Evolutionary conservation across 2,888 invertebrate species (phyloP).

Genomic region (Drosophila conformis): DNA sequence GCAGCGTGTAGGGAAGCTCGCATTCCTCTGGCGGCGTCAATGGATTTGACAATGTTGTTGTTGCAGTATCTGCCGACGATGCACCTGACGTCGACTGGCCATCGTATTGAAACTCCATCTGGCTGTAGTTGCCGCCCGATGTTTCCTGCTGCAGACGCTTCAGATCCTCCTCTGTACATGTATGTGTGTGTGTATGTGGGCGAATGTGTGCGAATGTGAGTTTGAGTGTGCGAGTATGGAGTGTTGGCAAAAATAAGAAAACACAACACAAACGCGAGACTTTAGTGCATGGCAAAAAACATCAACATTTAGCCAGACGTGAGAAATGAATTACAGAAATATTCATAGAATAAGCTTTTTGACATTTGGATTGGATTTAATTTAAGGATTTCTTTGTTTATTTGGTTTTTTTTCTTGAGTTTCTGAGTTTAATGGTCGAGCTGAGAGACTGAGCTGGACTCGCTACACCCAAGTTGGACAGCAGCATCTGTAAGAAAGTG

Average conservation of each 20-base stretch:
- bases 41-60: conserved; percentile 44
- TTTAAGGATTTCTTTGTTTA: conserved; percentile 14
- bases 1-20: conserved; percentile 91
- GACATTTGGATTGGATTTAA: conserved; percentile 20
- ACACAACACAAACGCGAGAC: conserved; percentile 58
- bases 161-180: conserved; percentile 92
- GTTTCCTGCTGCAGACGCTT: conserved; percentile 93
- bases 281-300: conserved; percentile 45
- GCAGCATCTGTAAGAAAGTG: conserved; percentile 53
- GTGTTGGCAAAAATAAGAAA: conserved; percentile 77
- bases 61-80: conserved; percentile 11
- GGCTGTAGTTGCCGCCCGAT: conserved; percentile 87
- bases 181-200: conserved; percentile 8
- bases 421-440: conserved; percentile 9
- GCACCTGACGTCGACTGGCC: conserved; percentile 27
- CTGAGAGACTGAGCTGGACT: not conserved
- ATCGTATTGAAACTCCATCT: conserved; percentile 91
- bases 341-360: conserved; percentile 30
- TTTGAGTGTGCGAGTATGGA: conserved; percentile 21
- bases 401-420: conserved; percentile 3
- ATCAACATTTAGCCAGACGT: conserved; percentile 4
- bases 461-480: not conserved
- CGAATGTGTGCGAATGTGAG: conserved; percentile 7
- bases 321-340: conserved; percentile 20
- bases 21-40: conserved; percentile 87